Base-by-base conservation (phyloP, 2,888 invertebrate species). In the Neoaliturus tenellus region DNA sequence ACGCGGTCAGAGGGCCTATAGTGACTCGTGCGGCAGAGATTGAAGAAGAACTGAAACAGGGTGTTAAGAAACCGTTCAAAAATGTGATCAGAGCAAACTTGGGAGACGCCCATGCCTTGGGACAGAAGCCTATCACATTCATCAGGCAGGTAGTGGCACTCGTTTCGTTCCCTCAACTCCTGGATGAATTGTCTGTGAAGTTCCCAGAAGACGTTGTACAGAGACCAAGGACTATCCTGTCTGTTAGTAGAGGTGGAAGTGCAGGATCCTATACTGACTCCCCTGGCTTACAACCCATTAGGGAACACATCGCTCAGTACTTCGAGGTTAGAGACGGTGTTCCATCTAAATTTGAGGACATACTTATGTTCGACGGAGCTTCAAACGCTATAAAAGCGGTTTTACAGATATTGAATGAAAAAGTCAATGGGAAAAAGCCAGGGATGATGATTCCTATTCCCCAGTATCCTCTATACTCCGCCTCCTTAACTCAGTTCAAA, bases 11-110 rank as follows among this genome's bases (percentile, higher is more conserved):
- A 78, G 94, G 94, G 0, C 93, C 93, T 0, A 91, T 94, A 84
- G 98, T 99, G 71, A 95, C 95, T 82, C 93, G 98, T 83, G 98
- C 99, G 67, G 94, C 94, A 0, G 97, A 98, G 91, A 95, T 99
- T 84, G 98, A 98, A 91, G 96, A 97, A 90, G 98, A 99, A 90
- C 91, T 97, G 31, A 92, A 94, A 88, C 86, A 91, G 90, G 91
- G 91, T n/a, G 89, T 87, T n/a, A 88, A 89, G 85, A 91, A 92
- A 86, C 92, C 93, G 4, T 93, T 93, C 88, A 89, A 89, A 8
- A 91, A 92, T 87, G 93, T 94, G 3, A 92, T 93, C 85, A 90
- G 92, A 86, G 93, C 93, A 12, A 94, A 94, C 88, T 94, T 94
- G 87, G 94, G 94, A 51, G 94, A 94, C 89, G 93, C 93, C 84